Conservation (phyloP, 2,888 invertebrate genomes). For the Elegia similella region DNA sequence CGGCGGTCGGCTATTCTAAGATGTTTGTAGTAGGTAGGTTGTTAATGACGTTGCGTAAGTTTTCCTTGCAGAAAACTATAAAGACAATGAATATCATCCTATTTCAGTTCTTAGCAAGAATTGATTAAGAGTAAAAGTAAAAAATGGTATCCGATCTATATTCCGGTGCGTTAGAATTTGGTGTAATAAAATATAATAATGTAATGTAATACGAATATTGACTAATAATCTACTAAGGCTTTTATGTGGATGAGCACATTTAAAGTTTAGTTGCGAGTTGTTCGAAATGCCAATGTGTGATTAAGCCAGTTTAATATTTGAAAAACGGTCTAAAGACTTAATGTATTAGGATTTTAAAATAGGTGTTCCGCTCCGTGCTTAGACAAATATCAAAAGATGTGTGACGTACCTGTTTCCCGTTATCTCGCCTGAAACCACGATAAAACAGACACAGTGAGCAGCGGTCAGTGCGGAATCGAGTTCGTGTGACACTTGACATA, state of each 20-base stretch:
- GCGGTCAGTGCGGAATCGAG: constrained; percentile 4
- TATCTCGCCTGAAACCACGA: neutral
- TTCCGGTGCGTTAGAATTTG: constrained; percentile 15
- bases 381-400: neutral
- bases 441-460: neutral
- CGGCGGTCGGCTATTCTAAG: neutral
- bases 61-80: constrained; percentile 13
- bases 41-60: neutral
- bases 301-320: neutral
- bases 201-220: no score
- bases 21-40: neutral
- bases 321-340: neutral
- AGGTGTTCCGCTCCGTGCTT: neutral
- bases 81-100: neutral
- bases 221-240: no score
- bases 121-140: neutral
- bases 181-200: no score
- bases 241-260: neutral
- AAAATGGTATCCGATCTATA: constrained; percentile 7
- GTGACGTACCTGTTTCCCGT: constrained; percentile 4
- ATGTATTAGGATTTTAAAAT: neutral
- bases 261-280: no score
- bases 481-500: constrained; percentile 2
- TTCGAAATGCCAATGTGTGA: no score
- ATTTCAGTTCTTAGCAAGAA: neutral